Evolutionary conservation across 1,140 invertebrate genomes (phyloP), one percentile per base, ranked within the genome.

Genomic region (Samia ricini): DNA sequence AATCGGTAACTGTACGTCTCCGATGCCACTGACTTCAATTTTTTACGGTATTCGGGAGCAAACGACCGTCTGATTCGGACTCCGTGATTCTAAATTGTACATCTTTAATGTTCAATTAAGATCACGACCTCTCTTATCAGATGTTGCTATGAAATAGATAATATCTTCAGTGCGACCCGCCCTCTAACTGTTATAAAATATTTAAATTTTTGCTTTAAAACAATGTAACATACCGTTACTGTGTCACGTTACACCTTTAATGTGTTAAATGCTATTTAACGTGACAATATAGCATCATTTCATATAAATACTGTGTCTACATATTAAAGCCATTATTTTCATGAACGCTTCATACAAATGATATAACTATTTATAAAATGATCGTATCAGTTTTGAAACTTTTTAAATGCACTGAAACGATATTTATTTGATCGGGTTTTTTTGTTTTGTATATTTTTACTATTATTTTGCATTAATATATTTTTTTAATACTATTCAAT

Each of bases 1-100:
- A 85, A 85, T 83, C 74, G 75, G 62, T 85, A 83, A 85, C 83
- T 83, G 81, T 87, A 77, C 66, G 64, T 20, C 62, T 55, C 61
- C 68, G 63, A 61, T 73, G 72, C 71, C 72, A 79, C 69, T 62
- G 75, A 63, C 72, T 67, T 64, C 61, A 58, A 74, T 58, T 57
- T 70, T 78, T 61, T 78, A 73, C 76, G 71, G 69, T 76, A 72
- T 69, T 64, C 60, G 55, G 52, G 66, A 70, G 62, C 64, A 61
- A 60, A 66, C 42, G 22, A 63, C 42, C 49, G 56, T 52, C 58
- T 54, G 48, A 36, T 36, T 29, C 36, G 59, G 57, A 60, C 52
- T 60, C 52, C 59, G 50, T 42, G 54, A 26, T 33, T 50, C 56
- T 56, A 62, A 68, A 61, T 56, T 58, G 18, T 65, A 69, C 63